Percentiles rank a stretch among this genome's conserved stretches.
Conservation (phyloP, 2,113 vertebrate species). For the Megaceryle maxima region DNA sequence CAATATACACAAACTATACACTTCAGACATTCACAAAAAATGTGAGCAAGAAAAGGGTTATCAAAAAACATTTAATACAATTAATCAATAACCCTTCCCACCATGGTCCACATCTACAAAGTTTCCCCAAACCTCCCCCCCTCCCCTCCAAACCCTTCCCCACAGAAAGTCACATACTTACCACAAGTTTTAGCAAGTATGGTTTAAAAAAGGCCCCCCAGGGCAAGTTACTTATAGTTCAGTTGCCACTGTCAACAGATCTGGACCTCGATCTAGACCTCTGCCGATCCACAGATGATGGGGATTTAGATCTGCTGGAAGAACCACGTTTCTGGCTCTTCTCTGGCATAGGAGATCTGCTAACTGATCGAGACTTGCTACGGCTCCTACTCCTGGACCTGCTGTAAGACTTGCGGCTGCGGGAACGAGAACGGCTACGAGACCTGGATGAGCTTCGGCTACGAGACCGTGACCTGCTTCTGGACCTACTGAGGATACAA, state of each 20-base stretch:
- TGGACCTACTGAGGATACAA: slow-evolving; percentile 77
- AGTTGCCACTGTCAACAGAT: slow-evolving; percentile 90
- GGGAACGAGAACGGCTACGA: slow-evolving; percentile 85
- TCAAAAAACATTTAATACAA: slow-evolving; percentile 85
- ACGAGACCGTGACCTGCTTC: slow-evolving; percentile 88
- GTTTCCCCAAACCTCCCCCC: slow-evolving; percentile 29
- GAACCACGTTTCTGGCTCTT: slow-evolving; percentile 85
- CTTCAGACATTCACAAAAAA: slow-evolving; percentile 81
- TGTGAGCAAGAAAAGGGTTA: slow-evolving; percentile 80
- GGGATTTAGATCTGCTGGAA: slow-evolving; percentile 82
- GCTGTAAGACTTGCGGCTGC: slow-evolving; percentile 86
- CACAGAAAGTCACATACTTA: slow-evolving; percentile 80
- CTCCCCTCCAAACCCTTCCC: slow-evolving; percentile 57
- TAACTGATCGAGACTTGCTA: slow-evolving; percentile 82
- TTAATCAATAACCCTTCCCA: slow-evolving; percentile 75
- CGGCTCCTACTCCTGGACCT: slow-evolving; percentile 83
- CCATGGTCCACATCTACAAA: slow-evolving; percentile 82
- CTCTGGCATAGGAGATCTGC: slow-evolving; percentile 82
- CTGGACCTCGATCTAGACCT: slow-evolving; percentile 84
- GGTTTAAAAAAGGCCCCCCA: slow-evolving; percentile 71
- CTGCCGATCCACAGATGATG: slow-evolving; percentile 81
- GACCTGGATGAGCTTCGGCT: slow-evolving; percentile 90
- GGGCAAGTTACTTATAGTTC: slow-evolving; percentile 77
- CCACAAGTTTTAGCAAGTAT: slow-evolving; percentile 82
- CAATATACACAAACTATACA: slow-evolving; percentile 83